A percentile compares a stretch with the other conserved stretches of the same genome.
These are phyloP conservation scores for Hippocampus guttulatus DNA, from an alignment of 2,113 vertebrate genomes.

Conservation along the genomic window DNA sequence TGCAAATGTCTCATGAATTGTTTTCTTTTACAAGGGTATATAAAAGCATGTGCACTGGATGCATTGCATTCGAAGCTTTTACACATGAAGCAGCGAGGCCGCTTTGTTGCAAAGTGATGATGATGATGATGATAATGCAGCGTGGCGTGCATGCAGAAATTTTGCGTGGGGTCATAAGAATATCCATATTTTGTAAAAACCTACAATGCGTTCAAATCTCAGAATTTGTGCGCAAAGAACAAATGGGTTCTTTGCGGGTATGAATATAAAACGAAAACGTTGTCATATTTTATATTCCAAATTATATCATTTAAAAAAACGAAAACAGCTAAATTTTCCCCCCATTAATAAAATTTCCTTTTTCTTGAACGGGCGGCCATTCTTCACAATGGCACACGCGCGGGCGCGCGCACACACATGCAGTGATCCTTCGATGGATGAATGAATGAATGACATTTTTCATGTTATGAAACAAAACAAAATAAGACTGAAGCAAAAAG, in stretches of 20 bases:
- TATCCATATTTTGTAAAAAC: not conserved
- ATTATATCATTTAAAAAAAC: not conserved
- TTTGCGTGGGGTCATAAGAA: not conserved
- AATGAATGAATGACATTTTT: conserved; percentile 6
- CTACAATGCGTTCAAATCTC: not conserved
- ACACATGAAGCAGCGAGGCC: not conserved
- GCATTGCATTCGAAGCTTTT: not conserved
- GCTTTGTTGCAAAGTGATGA: not conserved
- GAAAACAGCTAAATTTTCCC: not conserved
- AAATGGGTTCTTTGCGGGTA: not conserved
- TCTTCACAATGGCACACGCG: conserved; percentile 17
- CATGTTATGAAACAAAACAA: not conserved
- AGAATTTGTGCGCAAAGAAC: not conserved
- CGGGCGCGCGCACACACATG: not conserved
- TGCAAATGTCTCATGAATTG: too few relatives aligned
- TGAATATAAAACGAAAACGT: not conserved
- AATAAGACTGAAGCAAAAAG: not conserved
- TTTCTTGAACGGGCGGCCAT: conserved; percentile 10
- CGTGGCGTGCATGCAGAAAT: not conserved
- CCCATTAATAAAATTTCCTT: not conserved
- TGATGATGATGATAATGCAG: not conserved
- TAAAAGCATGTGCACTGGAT: not conserved
- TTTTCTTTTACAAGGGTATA: too few relatives aligned
- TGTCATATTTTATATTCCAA: not conserved
- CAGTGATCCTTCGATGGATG: conserved; percentile 10